Conservation (phyloP, 2,888 invertebrate species). For the Rosalia funebris region DNA sequence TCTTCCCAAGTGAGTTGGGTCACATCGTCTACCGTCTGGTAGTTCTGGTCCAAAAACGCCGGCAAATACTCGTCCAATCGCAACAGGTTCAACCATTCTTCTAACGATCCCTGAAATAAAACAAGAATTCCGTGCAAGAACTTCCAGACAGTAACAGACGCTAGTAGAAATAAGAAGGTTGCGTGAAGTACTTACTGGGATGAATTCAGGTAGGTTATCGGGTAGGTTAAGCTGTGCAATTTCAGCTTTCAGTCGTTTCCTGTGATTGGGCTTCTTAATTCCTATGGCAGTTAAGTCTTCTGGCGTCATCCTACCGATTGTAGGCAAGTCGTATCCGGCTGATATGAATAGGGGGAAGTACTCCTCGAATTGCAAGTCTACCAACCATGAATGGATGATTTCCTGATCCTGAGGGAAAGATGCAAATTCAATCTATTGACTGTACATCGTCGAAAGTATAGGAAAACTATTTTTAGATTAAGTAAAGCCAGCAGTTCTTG, state of each 20-base stretch:
- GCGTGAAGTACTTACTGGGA: slow-evolving; percentile 87
- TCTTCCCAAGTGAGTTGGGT: slow-evolving; percentile 98
- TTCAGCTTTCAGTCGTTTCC: slow-evolving; percentile 95
- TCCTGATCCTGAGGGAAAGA: slow-evolving; percentile 80
- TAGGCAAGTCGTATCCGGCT: slow-evolving; percentile 97
- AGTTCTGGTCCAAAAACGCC: slow-evolving; percentile 91
- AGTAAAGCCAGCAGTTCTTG: too few species aligned
- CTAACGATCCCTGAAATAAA: slow-evolving; percentile 79
- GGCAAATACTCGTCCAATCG: slow-evolving; percentile 93
- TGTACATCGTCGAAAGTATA: background rate
- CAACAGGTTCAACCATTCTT: slow-evolving; percentile 93
- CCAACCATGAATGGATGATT: slow-evolving; percentile 93
- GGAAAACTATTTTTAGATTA: slow-evolving; percentile 1
- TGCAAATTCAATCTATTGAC: background rate
- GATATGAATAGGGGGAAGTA: slow-evolving; percentile 93
- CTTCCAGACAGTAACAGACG: too few species aligned
- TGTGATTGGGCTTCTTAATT: slow-evolving; percentile 96
- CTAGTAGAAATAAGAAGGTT: too few species aligned
- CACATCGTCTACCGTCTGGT: slow-evolving; percentile 92
- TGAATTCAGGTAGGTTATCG: slow-evolving; percentile 94
- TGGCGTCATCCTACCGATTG: slow-evolving; percentile 98
- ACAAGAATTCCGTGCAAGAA: slow-evolving; percentile 2
- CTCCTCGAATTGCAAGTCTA: slow-evolving; percentile 93
- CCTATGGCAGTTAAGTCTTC: slow-evolving; percentile 90
- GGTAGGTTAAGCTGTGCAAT: slow-evolving; percentile 93